Evolutionary conservation across 2,888 invertebrate species (phyloP).

Genomic region (Protonemura montana): DNA sequence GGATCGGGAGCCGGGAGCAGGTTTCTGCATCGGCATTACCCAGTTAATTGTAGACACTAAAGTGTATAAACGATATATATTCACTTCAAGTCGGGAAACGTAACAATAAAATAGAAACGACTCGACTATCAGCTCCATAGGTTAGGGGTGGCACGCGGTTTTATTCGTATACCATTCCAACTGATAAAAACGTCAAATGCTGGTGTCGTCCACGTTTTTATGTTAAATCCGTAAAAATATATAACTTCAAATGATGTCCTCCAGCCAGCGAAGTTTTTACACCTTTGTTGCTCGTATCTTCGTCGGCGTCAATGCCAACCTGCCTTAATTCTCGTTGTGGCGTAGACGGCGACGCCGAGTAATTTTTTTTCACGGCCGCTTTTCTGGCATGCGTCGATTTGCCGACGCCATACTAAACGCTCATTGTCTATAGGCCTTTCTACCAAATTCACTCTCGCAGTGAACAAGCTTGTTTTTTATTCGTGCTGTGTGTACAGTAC

Average conservation of each 20-base stretch:
- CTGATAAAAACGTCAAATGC: conserved; percentile 12
- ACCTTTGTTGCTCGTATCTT: background rate
- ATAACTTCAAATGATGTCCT: background rate
- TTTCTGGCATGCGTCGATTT: background rate
- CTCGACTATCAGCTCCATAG: background rate
- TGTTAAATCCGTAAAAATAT: conserved; percentile 2
- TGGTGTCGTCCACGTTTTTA: background rate
- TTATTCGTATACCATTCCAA: background rate
- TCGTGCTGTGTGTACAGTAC: background rate
- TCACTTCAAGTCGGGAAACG: background rate
- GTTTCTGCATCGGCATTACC: background rate
- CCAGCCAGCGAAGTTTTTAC: background rate
- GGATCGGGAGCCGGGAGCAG: background rate
- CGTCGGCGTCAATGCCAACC: background rate
- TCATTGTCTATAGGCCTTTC: background rate
- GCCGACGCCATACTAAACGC: background rate
- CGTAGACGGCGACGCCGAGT: background rate
- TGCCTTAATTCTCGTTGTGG: background rate
- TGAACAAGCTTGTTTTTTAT: background rate
- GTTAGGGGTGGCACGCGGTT: background rate
- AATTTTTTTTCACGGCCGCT: background rate
- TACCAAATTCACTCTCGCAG: background rate
- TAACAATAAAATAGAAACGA: background rate
- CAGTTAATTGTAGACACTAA: background rate
- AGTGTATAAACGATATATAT: conserved; percentile 23